phyloP scores from a whole-genome alignment of 2,113 vertebrate species.

The Archilochus colubris region DNA sequence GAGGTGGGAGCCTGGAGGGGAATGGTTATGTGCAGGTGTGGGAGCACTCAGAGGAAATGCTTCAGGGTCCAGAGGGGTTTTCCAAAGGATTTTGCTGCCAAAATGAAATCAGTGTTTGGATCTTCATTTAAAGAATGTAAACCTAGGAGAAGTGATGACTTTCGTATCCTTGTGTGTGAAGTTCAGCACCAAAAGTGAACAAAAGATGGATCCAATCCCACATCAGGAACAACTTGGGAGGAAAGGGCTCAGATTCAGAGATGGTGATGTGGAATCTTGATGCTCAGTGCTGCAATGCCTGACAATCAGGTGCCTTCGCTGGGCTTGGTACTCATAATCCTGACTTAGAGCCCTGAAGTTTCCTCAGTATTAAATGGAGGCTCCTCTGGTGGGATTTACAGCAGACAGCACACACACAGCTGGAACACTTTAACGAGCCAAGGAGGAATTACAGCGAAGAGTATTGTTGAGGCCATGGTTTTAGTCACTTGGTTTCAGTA shows the following conservation, averaged over 20 bases:
- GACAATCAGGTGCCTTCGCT: background rate
- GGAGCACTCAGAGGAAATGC: background rate
- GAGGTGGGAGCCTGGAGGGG: background rate
- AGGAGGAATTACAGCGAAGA: background rate
- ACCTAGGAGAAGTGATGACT: background rate
- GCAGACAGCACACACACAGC: background rate
- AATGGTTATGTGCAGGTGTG: background rate
- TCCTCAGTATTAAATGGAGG: background rate
- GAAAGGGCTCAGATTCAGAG: background rate
- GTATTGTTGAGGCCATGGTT: background rate
- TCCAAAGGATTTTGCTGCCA: background rate
- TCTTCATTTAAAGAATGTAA: background rate
- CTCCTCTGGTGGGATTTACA: background rate
- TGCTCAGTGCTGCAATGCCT: background rate
- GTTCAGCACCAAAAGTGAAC: background rate
- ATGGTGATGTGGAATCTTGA: fast-evolving
- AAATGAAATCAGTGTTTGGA: background rate
- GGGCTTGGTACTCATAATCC: background rate
- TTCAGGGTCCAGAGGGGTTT: fast-evolving
- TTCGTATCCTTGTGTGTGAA: background rate
- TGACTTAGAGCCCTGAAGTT: background rate
- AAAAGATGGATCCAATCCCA: background rate
- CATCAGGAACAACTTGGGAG: background rate
- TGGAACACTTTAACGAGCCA: background rate
- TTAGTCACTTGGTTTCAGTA: background rate